Base-by-base conservation (phyloP, 2,113 vertebrate species). In the Pangasianodon gigas region DNA sequence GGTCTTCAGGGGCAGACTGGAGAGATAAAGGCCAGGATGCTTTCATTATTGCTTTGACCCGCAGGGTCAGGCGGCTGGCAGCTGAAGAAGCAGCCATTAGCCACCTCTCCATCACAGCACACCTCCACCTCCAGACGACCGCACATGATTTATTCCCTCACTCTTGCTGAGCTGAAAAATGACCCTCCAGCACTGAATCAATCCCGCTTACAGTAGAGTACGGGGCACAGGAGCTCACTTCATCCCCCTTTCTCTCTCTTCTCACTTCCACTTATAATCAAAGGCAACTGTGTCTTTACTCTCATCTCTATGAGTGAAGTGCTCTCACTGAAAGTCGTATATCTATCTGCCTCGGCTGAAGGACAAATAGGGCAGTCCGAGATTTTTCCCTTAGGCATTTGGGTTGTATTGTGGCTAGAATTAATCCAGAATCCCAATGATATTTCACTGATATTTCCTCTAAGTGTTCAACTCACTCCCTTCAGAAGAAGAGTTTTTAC, bases 1-100 rank as follows among this genome's bases (percentile, higher is more conserved):
- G 89, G 91, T 92, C 89, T 84, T 83, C 41, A 75, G 91, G 91
- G 89, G 91, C 91, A 86, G 89, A 69, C 82, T 32, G 65, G 2
- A n/a, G 52, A 88, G 86, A 90, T 91, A 89, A 91, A 92, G 92
- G 90, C 90, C 87, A 80, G 82, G 89, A 90, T 37, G 85, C 90
- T 92, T 91, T 92, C 92, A 91, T 92, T 92, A 91, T 90, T 90
- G 92, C 89, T 90, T 92, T 92, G 92, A 92, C 88, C 91, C 44
- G 19, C 60, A 44, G 86, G 92, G 92, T 92, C 92, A 90, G 87
- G 48, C 74, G 4, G 74, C 88, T 88, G 81, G 81, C 83, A 75
- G 87, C 89, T 60, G 90, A 88, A 90, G 90, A 90, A 87, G 89
- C 88, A 85, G 85, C 90, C 90, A 90, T 92, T 92, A 92, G 87